Evolutionary conservation across 2,113 vertebrate genomes (phyloP), one percentile per base, ranked within the genome.

Genomic region (Gasterosteus nipponicus): DNA sequence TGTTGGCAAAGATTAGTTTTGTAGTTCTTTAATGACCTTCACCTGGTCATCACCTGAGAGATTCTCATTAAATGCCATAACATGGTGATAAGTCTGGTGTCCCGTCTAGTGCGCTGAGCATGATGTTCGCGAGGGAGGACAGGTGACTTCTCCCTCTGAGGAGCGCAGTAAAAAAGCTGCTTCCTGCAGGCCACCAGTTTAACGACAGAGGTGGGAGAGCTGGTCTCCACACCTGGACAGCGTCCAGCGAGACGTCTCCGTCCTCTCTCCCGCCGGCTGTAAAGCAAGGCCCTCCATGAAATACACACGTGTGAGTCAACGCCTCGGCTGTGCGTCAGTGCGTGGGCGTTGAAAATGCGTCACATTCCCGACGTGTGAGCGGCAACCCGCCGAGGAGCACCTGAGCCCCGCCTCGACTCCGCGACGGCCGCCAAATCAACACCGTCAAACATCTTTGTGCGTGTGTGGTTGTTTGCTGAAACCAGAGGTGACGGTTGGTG

Each of bases 101-200:
- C 64, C 78, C 72, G 60, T 64, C 22, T 62, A 46, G 10, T 47
- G 69, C 5, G 9, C 54, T 18, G 68, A 54, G 64, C 60, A 26
- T 26, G 22, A 26, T 18, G 76, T 62, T 64, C 68, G n/a, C 73
- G 69, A 83, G 70, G 29, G 51, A 69, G 69, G 59, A 54, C 51
- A 11, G 33, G 54, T 49, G 73, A 62, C 39, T 51, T 68, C 69
- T 71, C 78, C 35, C 75, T 80, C 81, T 81, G 56, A 12, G 10
- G 51, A 80, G 73, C 59, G 86, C 77, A 58, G 75, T 86, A 82
- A 89, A 89, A 65, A 89, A 65, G 10, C n/a, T 60, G 68, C 70
- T 60, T 75, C 80, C 80, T 64, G 78, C 68, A 65, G 35, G 62
- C 49, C 2, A 1, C 7, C 22, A 5, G 46, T 82, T 84, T 86